Evolutionary conservation across 2,888 invertebrate species (phyloP), one percentile per base, ranked within the genome.

Genomic region (Melangyna quadrimaculata): DNA sequence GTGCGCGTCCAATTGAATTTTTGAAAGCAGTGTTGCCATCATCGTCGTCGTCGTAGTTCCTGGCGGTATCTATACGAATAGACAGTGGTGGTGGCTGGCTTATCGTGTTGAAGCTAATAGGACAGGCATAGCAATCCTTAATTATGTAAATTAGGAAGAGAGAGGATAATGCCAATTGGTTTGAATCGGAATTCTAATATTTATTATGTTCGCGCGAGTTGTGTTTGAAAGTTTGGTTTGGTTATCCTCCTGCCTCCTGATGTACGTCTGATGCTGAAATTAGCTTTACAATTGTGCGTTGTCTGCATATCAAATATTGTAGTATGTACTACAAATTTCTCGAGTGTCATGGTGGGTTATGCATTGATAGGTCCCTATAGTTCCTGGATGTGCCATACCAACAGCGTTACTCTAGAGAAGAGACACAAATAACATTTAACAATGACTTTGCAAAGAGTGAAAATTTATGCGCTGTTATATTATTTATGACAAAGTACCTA

Each of bases 241-340:
- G 57, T 82, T 83, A 45, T 70, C 63, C 72, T 29, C 24, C 63
- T 51, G 35, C 22, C 43, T 63, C 63, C n/a, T n/a, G n/a, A n/a
- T n/a, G n/a, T n/a, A n/a, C n/a, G n/a, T n/a, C n/a, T n/a, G n/a
- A n/a, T 43, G 63, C 19, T 69, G 9, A 63, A 78, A 78, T 78
- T 83, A 73, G 82, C 83, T 74, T 27, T 45, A 65, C 51, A n/a
- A 43, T 27, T 63, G 43, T 74, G 22, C 82, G 79, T 59, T 74
- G 83, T 83, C 79, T 79, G 83, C 83, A 83, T 83, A 74, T 59
- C 65, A 79, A 83, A 79, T 69, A n/a, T n/a, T n/a, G n/a, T n/a
- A n/a, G n/a, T n/a, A n/a, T 69, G 69, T 27, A 22, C 37, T 67
- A 57, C 73, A 70, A 27, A 63, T 37, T 37, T 27, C 7, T 78